A percentile compares a stretch with the other conserved stretches of the same genome.
These are phyloP conservation scores for Strix aluco DNA, from an alignment of 2,113 vertebrate genomes.

Conservation along the genomic window DNA sequence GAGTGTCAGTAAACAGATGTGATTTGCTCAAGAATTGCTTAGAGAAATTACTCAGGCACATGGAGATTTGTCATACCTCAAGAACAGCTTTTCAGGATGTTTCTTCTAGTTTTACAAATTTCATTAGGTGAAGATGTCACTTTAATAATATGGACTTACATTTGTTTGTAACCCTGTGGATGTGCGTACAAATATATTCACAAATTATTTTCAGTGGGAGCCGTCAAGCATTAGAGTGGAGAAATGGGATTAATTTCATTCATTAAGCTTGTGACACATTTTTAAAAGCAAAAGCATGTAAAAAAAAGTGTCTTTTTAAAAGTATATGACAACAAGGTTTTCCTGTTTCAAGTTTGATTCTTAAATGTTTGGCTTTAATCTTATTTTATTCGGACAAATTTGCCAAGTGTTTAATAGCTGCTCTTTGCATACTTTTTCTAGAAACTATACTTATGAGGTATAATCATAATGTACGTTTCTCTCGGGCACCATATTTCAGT, in stretches of 20 bases:
- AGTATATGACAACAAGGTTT: background rate
- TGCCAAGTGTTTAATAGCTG: background rate
- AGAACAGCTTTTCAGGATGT: background rate
- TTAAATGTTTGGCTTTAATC: background rate
- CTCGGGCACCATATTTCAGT: background rate
- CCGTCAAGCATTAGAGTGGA: background rate
- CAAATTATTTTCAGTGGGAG: background rate
- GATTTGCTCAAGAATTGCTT: background rate
- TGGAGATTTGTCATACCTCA: background rate
- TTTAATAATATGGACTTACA: background rate
- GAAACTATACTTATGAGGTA: background rate
- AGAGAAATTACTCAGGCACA: background rate
- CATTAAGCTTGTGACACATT: background rate
- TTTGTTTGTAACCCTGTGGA: background rate
- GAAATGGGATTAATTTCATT: background rate
- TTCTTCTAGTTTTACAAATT: background rate
- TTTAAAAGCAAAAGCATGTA: background rate
- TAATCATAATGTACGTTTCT: background rate
- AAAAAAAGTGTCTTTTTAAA: background rate
- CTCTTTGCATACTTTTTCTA: background rate
- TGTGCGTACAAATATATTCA: background rate
- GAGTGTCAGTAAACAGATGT: background rate
- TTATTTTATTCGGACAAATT: background rate
- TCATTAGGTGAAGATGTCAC: background rate
- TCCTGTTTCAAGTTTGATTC: background rate